Evolutionary conservation across 2,797 vertebrate genomes (phyloP), one percentile per base, ranked within the genome.

Genomic region (Crocodylus rhombifer): DNA sequence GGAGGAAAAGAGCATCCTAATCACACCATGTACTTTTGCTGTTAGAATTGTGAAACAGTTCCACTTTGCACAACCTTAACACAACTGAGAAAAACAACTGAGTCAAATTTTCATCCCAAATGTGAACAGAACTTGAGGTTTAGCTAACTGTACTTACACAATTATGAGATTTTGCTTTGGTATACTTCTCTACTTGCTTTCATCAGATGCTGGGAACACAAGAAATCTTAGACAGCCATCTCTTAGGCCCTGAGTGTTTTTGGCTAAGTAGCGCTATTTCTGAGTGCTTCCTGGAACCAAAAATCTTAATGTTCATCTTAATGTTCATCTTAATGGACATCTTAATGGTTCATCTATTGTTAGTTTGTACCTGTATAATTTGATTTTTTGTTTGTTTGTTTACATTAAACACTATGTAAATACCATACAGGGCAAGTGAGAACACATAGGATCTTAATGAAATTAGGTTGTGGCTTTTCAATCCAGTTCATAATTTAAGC

Each of bases 401-500:
- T 6, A 51, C 42, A 51, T 26, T 5, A 62, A 77, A 21, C 2
- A 36, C 69, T n/a, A 5, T 55, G 18, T 28, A 78, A 78, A 25
- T 89, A 20, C 91, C 2, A 69, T 65, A 30, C 30, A 77, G 91
- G 91, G 78, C 81, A 28, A 93, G 60, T 5, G 75, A 21, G 42
- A 82, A 51, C 60, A 30, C 4, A 2, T 65, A 42, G 42, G 62
- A 65, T 71, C 67, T 73, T 73, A 90, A 85, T 65, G 87, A 83
- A 79, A 89, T 28, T 64, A 92, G 62, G 80, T 82, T 11, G 3
- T 83, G 28, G 57, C 25, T 89, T 94, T 95, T 84, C 75, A 33
- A 71, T 83, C 83, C 93, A 82, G 55, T 90, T 95, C 71, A 87
- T 91, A 91, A 90, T 95, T 95, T 76, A 84, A 62, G 67, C 84